Percentiles rank a stretch among this genome's conserved stretches.
Conservation (phyloP, 1,140 invertebrate genomes). For the Trichogramma pretiosum region DNA sequence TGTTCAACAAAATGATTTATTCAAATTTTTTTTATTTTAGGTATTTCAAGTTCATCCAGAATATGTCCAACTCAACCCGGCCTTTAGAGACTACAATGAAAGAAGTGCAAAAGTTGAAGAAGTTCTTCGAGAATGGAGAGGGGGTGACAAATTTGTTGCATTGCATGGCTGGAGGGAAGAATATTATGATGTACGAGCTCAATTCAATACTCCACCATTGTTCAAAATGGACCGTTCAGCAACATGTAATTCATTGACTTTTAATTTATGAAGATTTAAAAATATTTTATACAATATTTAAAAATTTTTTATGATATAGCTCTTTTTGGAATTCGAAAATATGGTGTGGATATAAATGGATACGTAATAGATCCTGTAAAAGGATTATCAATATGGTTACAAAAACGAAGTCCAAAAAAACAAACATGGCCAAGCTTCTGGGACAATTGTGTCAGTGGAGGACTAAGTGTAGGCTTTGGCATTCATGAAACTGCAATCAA, state of each 20-base stretch:
- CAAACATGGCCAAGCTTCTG: conserved; percentile 91
- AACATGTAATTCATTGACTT: conserved; percentile 54
- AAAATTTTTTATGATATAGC: conserved; percentile 38
- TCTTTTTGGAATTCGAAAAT: conserved; percentile 86
- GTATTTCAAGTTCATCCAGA: conserved; percentile 62
- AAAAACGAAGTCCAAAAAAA: conserved; percentile 80
- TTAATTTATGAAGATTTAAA: neutral
- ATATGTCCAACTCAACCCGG: conserved; percentile 72
- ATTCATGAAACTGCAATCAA: conserved; percentile 83
- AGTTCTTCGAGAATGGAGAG: conserved; percentile 64
- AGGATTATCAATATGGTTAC: conserved; percentile 86
- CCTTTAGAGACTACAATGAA: conserved; percentile 73
- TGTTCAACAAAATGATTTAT: neutral
- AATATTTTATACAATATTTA: too few relatives aligned
- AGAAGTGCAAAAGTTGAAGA: conserved; percentile 68
- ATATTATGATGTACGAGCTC: conserved; percentile 75
- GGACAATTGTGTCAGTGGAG: conserved; percentile 93
- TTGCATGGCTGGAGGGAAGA: conserved; percentile 87
- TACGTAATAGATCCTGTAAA: conserved; percentile 76
- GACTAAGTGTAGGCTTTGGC: conserved; percentile 76
- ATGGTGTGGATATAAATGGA: conserved; percentile 90
- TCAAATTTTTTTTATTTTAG: conserved; percentile 28
- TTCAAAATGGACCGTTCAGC: conserved; percentile 88
- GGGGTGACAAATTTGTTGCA: conserved; percentile 53
- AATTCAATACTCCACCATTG: conserved; percentile 60